Evolutionary conservation across 2,113 vertebrate species (phyloP).

Genomic region (Chloebia gouldiae): DNA sequence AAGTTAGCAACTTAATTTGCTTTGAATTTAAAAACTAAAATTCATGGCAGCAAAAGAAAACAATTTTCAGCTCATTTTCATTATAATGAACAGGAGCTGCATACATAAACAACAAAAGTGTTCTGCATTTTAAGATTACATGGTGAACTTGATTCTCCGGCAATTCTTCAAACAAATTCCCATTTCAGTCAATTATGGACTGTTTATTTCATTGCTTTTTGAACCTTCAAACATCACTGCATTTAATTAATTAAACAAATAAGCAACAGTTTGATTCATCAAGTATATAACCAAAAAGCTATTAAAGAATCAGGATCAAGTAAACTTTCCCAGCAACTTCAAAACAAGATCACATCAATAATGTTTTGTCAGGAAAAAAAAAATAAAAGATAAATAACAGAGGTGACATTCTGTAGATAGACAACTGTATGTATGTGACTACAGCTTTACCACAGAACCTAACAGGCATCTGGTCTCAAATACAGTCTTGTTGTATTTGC

Average conservation of each 20-base stretch:
- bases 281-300: not conserved
- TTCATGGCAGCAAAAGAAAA: conserved; percentile 30
- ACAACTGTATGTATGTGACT: not conserved
- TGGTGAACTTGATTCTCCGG: not conserved
- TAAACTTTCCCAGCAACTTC: not conserved
- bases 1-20: conserved; percentile 37
- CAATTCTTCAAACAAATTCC: conserved; percentile 6
- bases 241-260: conserved; percentile 48
- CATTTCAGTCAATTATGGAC: conserved; percentile 50
- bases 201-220: conserved; percentile 5
- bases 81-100: not conserved
- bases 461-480: not conserved
- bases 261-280: conserved; percentile 19
- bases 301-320: not conserved
- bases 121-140: not conserved
- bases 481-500: not conserved
- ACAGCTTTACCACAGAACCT: not conserved
- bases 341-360: not conserved
- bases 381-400: not conserved
- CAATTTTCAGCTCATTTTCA: conserved; percentile 46
- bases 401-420: not conserved
- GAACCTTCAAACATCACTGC: not conserved
- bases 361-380: not conserved
- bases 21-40: conserved; percentile 42
- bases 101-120: conserved; percentile 1